Evolutionary conservation across 2,888 invertebrate species (phyloP).

Genomic region (Thysanoteuthis rhombus): DNA sequence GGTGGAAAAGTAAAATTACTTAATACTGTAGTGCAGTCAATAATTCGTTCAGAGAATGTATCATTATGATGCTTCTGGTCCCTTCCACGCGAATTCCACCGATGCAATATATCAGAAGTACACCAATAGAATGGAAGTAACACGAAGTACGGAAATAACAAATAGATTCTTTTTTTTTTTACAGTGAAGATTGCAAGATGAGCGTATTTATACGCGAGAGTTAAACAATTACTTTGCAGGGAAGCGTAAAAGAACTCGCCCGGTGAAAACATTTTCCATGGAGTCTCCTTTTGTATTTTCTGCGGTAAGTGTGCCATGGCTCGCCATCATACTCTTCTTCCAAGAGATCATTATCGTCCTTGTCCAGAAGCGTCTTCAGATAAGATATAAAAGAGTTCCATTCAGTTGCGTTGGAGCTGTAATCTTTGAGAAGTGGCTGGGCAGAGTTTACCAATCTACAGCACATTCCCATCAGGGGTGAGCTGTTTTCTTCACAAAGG

Average conservation of each 20-base stretch:
- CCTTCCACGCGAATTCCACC: too few species aligned
- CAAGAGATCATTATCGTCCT: slow-evolving; percentile 30
- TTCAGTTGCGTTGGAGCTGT: slow-evolving; percentile 39
- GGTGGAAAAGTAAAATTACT: too few species aligned
- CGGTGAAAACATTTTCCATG: slow-evolving; percentile 34
- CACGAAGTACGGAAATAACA: too few species aligned
- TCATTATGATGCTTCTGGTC: too few species aligned
- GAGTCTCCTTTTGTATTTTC: slow-evolving; percentile 38
- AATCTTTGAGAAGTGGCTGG: slow-evolving; percentile 41
- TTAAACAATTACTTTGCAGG: slow-evolving; percentile 33
- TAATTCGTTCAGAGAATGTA: too few species aligned
- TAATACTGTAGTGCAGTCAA: too few species aligned
- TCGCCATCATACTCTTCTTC: slow-evolving; percentile 36
- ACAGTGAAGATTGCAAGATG: too few species aligned
- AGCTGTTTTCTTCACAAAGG: slow-evolving; percentile 36
- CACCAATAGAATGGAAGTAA: too few species aligned
- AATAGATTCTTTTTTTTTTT: too few species aligned
- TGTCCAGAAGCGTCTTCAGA: slow-evolving; percentile 28
- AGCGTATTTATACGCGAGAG: too few species aligned
- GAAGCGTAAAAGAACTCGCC: slow-evolving; percentile 37
- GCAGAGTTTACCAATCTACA: slow-evolving; percentile 40
- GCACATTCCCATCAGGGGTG: slow-evolving; percentile 39
- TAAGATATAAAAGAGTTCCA: slow-evolving; percentile 37
- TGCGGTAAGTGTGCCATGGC: slow-evolving; percentile 42
- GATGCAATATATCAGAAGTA: too few species aligned